Percentiles rank a stretch among this genome's conserved stretches.
Evolutionary conservation across 35 echinoderm and acorn worm genomes (phyloP).

Genomic region (Apostichopus californicus): DNA sequence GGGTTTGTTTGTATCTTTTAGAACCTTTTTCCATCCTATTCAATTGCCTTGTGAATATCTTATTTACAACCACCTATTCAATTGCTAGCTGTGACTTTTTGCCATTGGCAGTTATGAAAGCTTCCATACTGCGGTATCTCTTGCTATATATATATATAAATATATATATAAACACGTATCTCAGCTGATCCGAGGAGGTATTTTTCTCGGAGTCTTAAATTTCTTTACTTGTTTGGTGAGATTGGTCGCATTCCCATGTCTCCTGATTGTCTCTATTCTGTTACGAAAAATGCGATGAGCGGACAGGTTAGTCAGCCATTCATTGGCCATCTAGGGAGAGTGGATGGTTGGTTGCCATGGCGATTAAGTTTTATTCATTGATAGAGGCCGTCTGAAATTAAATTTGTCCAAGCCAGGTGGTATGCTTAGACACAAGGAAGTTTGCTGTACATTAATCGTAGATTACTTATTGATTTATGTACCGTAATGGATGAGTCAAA

Average conservation of each 20-base stretch:
- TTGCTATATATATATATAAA: neutral
- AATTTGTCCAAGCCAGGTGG: constrained; percentile 50
- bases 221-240: neutral
- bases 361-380: constrained; percentile 52
- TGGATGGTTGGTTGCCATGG: constrained; percentile 55
- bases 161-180: neutral
- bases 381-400: constrained; percentile 34
- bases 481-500: constrained; percentile 53
- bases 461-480: constrained; percentile 62
- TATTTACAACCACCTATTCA: neutral
- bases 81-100: neutral
- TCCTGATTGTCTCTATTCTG: constrained; percentile 35
- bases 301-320: constrained; percentile 4
- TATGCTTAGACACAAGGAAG: constrained; percentile 37
- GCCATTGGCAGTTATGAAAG: neutral
- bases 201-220: neutral
- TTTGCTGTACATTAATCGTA: constrained; percentile 56
- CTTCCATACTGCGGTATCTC: neutral
- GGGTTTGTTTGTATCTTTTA: neutral
- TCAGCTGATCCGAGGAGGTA: neutral
- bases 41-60: neutral
- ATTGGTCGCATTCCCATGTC: constrained; percentile 6
- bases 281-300: constrained; percentile 11
- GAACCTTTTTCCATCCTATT: neutral
- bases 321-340: constrained; percentile 37